Evolutionary conservation across 2,888 invertebrate genomes (phyloP), one percentile per base, ranked within the genome.

Genomic region (Sphecodes monilicornis): DNA sequence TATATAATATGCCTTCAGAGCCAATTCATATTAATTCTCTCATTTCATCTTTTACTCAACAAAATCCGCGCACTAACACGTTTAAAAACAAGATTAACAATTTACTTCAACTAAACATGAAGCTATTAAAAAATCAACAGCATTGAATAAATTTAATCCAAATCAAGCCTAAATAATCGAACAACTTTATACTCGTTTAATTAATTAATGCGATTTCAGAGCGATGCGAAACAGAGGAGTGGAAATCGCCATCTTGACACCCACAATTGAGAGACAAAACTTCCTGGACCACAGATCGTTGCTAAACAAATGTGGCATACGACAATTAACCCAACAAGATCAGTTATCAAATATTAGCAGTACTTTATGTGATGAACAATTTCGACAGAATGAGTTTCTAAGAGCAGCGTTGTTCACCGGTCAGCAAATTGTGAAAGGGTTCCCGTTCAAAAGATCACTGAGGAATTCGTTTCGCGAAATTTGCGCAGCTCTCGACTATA

Each of bases 161-260:
- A n/a, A 50, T 50, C 36, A n/a, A n/a, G 46, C 6, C 46, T 18
- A 22, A 0, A 10, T n/a, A 22, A 22, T n/a, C 6, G 3, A 10
- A n/a, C 3, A 13, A 43, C n/a, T 54, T 54, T 54, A n/a, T n/a
- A 46, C 1, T 3, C 5, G 22, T 22, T 50, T n/a, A n/a, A n/a
- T n/a, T 13, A 26, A 13, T 29, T 29, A 16, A 60, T 16, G 16
- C 1, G 41, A 16, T 76, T 89, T 78, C 93, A 96, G 98, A 90
- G 99, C 99, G 0, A 99, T 99, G 99, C 96, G 99, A 84, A 99
- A 99, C 95, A 96, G 99, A 92, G 99, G 99, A 4, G 97, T 99
- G 0, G 99, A 99, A 95, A 97, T 99, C 91, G 97, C 95, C 93
- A n/a, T n/a, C n/a, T n/a, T n/a, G n/a, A n/a, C n/a, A n/a, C n/a